Evolutionary conservation across 2,113 vertebrate genomes (phyloP).

Genomic region (Numida meleagris): DNA sequence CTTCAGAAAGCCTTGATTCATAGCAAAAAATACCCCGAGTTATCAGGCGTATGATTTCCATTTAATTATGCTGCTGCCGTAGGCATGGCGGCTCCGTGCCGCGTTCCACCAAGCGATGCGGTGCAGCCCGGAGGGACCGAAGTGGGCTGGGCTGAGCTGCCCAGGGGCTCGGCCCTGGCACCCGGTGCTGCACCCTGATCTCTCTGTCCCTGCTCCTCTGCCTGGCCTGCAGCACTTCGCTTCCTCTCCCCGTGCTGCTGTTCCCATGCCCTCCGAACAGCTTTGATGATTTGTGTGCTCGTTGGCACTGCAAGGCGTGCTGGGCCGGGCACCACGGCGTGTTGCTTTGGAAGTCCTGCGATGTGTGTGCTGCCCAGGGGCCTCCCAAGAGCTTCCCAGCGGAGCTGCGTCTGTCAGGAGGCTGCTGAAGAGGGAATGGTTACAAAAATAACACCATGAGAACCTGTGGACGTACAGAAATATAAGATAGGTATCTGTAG

Average conservation of each 20-base stretch:
- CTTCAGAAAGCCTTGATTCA: not conserved
- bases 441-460: not conserved
- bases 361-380: not conserved
- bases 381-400: not conserved
- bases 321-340: too few relatives aligned
- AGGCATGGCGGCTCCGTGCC: not conserved
- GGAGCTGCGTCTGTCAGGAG: not conserved
- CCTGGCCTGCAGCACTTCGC: accelerated
- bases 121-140: too few relatives aligned
- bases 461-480: not conserved
- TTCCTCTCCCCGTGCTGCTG: accelerated
- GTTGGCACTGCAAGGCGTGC: accelerated
- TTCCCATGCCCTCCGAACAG: accelerated
- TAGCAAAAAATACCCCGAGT: slow-evolving; percentile 20
- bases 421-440: not conserved
- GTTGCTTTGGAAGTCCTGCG: too few relatives aligned
- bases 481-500: not conserved
- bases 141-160: not conserved
- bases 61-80: not conserved
- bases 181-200: not conserved
- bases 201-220: not conserved
- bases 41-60: not conserved
- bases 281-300: not conserved
- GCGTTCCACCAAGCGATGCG: not conserved
- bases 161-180: not conserved